phyloP scores from a whole-genome alignment of 2,797 vertebrate genomes.

The Tokudaia muenninki region DNA sequence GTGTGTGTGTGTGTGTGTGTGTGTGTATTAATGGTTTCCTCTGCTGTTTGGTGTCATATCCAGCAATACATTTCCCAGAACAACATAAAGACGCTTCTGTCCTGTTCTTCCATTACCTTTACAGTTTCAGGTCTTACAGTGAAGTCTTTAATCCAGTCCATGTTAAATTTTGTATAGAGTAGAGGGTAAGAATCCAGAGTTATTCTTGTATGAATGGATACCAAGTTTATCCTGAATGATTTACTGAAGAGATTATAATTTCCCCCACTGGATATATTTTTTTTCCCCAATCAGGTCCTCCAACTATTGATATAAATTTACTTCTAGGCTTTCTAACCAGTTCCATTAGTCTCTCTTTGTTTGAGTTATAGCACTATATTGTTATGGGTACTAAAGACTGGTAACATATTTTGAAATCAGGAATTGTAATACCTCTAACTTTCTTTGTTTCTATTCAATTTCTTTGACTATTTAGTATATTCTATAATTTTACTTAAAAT shows the following conservation, averaged over 20 bases:
- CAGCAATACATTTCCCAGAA: background rate
- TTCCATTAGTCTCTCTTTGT: background rate
- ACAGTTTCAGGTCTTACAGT: background rate
- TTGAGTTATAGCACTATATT: background rate
- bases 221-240: background rate
- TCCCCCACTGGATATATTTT: background rate
- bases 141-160: background rate
- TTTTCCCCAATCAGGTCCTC: background rate
- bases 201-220: background rate
- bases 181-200: background rate
- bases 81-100: background rate
- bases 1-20: background rate
- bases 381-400: background rate
- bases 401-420: background rate
- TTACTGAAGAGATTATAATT: background rate
- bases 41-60: background rate
- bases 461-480: background rate
- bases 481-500: background rate
- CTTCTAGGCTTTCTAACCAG: background rate
- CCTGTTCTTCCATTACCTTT: background rate
- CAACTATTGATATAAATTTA: background rate
- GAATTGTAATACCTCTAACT: background rate
- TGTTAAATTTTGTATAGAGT: background rate
- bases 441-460: background rate
- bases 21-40: background rate